Evolutionary conservation across 2,113 vertebrate genomes (phyloP).

Genomic region (Catharus fuscescens): DNA sequence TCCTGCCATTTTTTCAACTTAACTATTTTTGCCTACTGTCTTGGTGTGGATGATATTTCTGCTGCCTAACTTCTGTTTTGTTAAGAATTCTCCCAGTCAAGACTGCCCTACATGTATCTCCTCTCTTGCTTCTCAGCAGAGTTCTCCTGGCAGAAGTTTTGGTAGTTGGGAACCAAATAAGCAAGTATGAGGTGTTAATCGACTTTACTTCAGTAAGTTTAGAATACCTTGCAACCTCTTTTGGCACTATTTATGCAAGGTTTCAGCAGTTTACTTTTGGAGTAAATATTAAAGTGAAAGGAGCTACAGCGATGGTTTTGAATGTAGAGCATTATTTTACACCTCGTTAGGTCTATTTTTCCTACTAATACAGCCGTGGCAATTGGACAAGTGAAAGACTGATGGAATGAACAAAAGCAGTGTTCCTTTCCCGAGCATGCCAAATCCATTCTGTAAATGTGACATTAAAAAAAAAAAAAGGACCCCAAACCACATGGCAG

Average conservation of each 20-base stretch:
- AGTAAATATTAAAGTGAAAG: slow-evolving; percentile 37
- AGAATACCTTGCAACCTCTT: background rate
- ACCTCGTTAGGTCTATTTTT: slow-evolving; percentile 43
- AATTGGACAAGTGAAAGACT: background rate
- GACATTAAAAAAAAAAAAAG: background rate
- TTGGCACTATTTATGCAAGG: background rate
- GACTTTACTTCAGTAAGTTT: slow-evolving; percentile 20
- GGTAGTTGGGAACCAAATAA: background rate
- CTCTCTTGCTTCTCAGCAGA: background rate
- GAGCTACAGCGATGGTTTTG: background rate
- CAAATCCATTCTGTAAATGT: slow-evolving; percentile 33
- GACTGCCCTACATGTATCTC: background rate
- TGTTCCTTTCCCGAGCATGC: background rate
- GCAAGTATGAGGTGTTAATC: background rate
- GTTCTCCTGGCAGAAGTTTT: background rate
- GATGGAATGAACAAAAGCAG: slow-evolving; percentile 12
- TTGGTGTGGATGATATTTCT: background rate
- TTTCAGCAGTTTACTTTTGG: slow-evolving; percentile 47
- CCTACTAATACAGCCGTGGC: background rate
- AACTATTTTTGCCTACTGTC: background rate
- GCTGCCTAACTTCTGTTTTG: background rate
- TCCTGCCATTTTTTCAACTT: background rate
- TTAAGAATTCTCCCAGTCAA: background rate
- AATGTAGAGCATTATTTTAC: slow-evolving; percentile 29
- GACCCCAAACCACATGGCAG: background rate